Evolutionary conservation across 37 sponge, comb jelly and placozoan genomes (phyloP), one percentile per base, ranked within the genome.

Genomic region (Halichondria panicea): DNA sequence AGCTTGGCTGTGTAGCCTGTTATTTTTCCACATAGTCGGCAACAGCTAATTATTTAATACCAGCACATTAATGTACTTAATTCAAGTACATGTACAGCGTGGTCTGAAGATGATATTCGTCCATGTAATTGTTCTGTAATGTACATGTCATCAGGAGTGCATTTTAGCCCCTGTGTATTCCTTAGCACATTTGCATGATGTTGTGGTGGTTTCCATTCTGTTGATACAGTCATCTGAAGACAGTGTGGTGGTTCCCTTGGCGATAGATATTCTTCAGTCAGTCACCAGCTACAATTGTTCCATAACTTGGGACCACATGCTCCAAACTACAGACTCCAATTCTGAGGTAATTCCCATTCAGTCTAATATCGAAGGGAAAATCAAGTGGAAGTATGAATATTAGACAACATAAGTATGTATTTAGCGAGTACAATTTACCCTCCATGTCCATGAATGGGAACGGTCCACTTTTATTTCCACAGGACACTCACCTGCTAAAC

Each of bases 401-500:
- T 27, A 59, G 25, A 59, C 61, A 9, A 7, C 27, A 9, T 22
- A 30, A 59, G 5, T 56, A 12, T 56, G 57, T 50, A 50, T 18
- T 35, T 39, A 48, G 15, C 11, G 52, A 18, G 15, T 18, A 48
- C 52, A 48, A 48, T 48, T 11, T 48, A 48, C 11, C 52, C 52
- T 48, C 13, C 15, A 48, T 11, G 40, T 35, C 39, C 12, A 36
- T 24, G 25, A 59, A 5, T 32, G 57, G 55, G 43, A n/a, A 9
- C 41, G 38, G 27, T n/a, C 7, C 0, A 4, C 32, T 72, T 19
- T 60, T 2, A 39, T 19, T 53, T 6, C 28, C 22, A 21, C 55
- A 94, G 95, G 92, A 94, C 38, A 74, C 62, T 24, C 91, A 89
- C 35, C 72, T 94, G 28, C 19, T 94, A 53, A 88, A 91, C 62